Conservation (phyloP, 2,888 invertebrate genomes). For the Alcis repandata region DNA sequence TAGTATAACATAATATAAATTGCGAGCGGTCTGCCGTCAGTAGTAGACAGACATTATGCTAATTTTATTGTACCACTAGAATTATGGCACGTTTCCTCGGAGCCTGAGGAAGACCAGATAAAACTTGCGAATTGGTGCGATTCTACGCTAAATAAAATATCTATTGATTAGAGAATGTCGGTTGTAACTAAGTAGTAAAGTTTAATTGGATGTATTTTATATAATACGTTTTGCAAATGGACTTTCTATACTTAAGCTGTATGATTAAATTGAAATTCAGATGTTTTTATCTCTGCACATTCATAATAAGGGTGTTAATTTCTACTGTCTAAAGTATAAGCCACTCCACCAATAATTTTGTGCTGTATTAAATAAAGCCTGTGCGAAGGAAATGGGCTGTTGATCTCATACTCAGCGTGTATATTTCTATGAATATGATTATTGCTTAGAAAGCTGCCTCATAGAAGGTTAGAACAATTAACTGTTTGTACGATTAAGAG, state of each 20-base stretch:
- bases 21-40: conserved; percentile 54
- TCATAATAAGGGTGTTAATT: too few species aligned
- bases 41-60: conserved; percentile 57
- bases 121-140: conserved; percentile 68
- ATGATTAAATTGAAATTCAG: background rate
- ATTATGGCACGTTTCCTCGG: conserved; percentile 75
- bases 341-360: background rate
- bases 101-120: conserved; percentile 67
- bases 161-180: conserved; percentile 5
- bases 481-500: conserved; percentile 52
- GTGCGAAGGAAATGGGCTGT: background rate
- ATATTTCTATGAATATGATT: conserved; percentile 35
- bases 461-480: conserved; percentile 64
- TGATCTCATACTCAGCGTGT: background rate
- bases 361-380: background rate
- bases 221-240: background rate
- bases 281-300: background rate
- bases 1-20: conserved; percentile 53
- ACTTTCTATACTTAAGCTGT: background rate
- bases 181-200: background rate
- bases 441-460: conserved; percentile 63
- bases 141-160: conserved; percentile 43
- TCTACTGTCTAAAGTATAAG: too few species aligned
- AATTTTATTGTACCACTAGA: conserved; percentile 65
- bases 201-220: background rate